Evolutionary conservation across 2,113 vertebrate species (phyloP).

Genomic region (Gopherus flavomarginatus): DNA sequence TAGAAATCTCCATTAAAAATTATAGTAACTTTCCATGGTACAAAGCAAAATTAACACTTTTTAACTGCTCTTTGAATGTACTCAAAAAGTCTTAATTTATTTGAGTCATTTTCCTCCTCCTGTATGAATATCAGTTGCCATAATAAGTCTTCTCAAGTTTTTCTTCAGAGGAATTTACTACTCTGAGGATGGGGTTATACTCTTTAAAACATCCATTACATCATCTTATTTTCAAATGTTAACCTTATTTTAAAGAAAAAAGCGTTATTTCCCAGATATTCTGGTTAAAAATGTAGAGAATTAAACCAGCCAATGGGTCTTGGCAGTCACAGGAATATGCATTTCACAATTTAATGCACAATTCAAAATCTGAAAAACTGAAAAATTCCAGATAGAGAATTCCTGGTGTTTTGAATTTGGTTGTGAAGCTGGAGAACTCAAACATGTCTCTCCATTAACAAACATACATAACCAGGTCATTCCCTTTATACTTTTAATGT

Average conservation of each 20-base stretch:
- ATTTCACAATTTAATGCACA: background rate
- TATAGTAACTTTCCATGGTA: background rate
- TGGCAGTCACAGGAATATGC: background rate
- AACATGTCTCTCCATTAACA: background rate
- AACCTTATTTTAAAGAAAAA: background rate
- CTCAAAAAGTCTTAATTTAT: background rate
- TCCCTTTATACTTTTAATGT: conserved; percentile 64
- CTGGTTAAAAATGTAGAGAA: background rate
- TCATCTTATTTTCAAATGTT: background rate
- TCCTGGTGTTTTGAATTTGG: background rate
- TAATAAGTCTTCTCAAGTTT: background rate
- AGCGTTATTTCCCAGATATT: background rate
- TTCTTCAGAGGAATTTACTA: background rate
- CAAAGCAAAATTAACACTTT: background rate
- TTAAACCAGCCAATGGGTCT: background rate
- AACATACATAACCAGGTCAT: conserved; percentile 6
- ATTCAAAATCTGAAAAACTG: background rate
- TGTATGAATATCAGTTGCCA: background rate
- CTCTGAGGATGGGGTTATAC: background rate
- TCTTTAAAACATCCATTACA: background rate
- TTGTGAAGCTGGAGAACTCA: background rate
- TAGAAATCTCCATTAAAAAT: background rate
- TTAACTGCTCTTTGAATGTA: background rate
- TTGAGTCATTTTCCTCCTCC: background rate
- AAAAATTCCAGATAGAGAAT: background rate